Conservation (phyloP, 2,113 vertebrate genomes). For the Clarias batrachus region DNA sequence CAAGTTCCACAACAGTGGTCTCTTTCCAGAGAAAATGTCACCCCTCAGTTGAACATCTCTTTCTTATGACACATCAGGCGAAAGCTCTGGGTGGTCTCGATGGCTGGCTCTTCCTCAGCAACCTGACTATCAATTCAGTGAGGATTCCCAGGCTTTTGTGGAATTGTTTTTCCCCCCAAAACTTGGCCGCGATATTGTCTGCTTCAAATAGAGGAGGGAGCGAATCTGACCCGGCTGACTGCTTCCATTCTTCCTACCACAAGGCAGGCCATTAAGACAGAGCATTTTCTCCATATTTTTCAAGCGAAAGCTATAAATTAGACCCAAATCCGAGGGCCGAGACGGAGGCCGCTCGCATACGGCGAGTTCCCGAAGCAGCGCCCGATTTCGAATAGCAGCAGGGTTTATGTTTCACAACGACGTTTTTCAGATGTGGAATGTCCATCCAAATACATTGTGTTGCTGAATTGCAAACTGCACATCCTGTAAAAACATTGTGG, state of each 20-base stretch:
- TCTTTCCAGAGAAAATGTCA: constrained; percentile 50
- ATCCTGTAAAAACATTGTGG: constrained; percentile 52
- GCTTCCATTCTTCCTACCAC: constrained; percentile 60
- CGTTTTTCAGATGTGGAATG: constrained; percentile 47
- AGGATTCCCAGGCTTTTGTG: constrained; percentile 47
- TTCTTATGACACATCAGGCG: constrained; percentile 44
- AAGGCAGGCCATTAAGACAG: constrained; percentile 25
- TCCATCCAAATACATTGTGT: constrained; percentile 46
- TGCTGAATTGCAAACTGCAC: constrained; percentile 48
- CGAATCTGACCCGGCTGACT: constrained; percentile 78
- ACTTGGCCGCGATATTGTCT: constrained; percentile 65
- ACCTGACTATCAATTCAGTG: constrained; percentile 47
- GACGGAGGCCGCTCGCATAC: constrained; percentile 24
- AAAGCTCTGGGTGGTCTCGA: constrained; percentile 49
- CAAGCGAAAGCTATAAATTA: constrained; percentile 28
- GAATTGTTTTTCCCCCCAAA: constrained; percentile 54
- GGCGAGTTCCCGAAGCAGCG: constrained; percentile 27
- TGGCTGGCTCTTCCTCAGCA: constrained; percentile 39
- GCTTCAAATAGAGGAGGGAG: constrained; percentile 53
- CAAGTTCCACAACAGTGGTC: constrained; percentile 44
- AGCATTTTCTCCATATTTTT: constrained; percentile 14
- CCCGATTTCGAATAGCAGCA: constrained; percentile 39
- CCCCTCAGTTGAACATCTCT: constrained; percentile 39
- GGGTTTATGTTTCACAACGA: constrained; percentile 46
- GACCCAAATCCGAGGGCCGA: constrained; percentile 32